Percentiles rank a stretch among this genome's conserved stretches.
Conservation (phyloP, 2,113 vertebrate genomes). For the Podarcis raffonei region DNA sequence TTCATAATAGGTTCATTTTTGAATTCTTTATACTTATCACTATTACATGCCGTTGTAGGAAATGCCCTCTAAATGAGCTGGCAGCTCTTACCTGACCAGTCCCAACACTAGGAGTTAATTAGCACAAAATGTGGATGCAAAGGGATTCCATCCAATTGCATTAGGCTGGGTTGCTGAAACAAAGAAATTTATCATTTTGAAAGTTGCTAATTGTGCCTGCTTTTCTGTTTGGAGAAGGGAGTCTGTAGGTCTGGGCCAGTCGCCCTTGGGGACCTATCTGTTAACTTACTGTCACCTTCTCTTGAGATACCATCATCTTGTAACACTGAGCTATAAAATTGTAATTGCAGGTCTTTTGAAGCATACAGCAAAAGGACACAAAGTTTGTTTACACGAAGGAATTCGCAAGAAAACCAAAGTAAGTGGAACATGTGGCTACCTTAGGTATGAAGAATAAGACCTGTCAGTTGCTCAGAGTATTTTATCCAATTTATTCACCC, state of each 20-base stretch:
- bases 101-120: constrained; percentile 61
- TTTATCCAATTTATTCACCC: constrained; percentile 4
- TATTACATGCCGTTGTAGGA: constrained; percentile 13
- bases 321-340: constrained; percentile 76
- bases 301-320: constrained; percentile 74
- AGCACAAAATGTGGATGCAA: constrained; percentile 63
- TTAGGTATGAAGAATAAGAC: constrained; percentile 32
- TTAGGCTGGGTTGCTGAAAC: constrained; percentile 51
- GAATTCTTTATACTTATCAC: constrained; percentile 27
- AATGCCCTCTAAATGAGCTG: constrained; percentile 30
- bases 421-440: constrained; percentile 45
- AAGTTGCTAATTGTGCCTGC: constrained; percentile 68
- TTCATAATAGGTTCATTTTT: background rate
- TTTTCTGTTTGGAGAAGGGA: constrained; percentile 76
- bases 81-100: constrained; percentile 38
- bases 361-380: constrained; percentile 59
- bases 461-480: constrained; percentile 7
- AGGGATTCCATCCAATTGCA: background rate
- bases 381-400: constrained; percentile 70
- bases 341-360: constrained; percentile 74
- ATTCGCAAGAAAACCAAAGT: constrained; percentile 59
- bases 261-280: constrained; percentile 71
- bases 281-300: constrained; percentile 76
- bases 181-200: constrained; percentile 72
- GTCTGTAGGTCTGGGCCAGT: constrained; percentile 71